Evolutionary conservation across 2,888 invertebrate species (phyloP).

Genomic region (Pegoplata infirma): DNA sequence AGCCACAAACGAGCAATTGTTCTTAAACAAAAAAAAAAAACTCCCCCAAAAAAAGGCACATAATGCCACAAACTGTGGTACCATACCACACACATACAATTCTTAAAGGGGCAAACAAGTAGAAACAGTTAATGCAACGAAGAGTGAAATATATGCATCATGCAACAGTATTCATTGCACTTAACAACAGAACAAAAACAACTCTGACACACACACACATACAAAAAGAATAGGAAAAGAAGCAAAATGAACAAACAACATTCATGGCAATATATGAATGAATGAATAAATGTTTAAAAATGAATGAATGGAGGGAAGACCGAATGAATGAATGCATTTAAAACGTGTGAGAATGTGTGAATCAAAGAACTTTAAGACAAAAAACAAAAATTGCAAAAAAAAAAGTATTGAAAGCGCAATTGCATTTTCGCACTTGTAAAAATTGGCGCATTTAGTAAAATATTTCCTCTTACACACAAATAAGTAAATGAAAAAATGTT

Average conservation of each 20-base stretch:
- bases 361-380: neutral
- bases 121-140: conserved; percentile 37
- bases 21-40: conserved; percentile 14
- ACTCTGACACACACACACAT: no score
- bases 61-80: neutral
- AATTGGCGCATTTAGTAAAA: conserved; percentile 48
- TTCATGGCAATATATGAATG: conserved; percentile 16
- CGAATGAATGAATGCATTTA: conserved; percentile 27
- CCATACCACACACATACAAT: neutral
- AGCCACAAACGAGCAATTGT: conserved; percentile 43
- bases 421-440: conserved; percentile 43
- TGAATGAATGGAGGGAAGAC: conserved; percentile 20
- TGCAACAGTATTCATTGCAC: conserved; percentile 48
- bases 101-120: neutral
- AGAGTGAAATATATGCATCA: conserved; percentile 44
- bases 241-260: conserved; percentile 21
- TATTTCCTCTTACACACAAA: conserved; percentile 25
- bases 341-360: conserved; percentile 22
- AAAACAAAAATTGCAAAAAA: conserved; percentile 4
- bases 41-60: neutral
- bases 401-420: conserved; percentile 38
- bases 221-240: neutral
- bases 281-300: conserved; percentile 15
- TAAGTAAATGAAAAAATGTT: neutral
- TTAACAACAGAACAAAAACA: conserved; percentile 10